Conservation (phyloP, 2,113 vertebrate genomes). For the Nyctibius bracteatus region DNA sequence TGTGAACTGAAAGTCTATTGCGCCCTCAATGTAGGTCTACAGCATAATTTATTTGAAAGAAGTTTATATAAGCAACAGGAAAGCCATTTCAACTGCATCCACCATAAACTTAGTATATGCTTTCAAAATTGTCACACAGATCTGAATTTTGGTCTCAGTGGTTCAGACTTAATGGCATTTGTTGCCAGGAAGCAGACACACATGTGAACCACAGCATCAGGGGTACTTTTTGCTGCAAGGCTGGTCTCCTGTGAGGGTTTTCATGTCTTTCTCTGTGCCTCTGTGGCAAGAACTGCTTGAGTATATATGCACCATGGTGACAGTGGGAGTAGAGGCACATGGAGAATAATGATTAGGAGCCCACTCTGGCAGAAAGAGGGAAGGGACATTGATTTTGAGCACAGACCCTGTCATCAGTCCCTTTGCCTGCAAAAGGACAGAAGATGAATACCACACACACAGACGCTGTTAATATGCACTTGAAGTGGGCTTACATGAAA, state of each 20-base stretch:
- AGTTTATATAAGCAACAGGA: neutral
- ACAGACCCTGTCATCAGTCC: neutral
- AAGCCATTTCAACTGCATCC: neutral
- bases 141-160: neutral
- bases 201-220: accelerated
- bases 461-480: neutral
- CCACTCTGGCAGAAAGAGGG: neutral
- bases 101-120: neutral
- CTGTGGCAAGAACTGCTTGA: accelerated
- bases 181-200: neutral
- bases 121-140: neutral
- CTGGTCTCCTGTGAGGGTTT: neutral
- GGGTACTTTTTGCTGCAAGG: neutral
- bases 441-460: neutral
- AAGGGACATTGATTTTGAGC: neutral
- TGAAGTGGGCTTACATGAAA: neutral
- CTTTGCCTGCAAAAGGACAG: neutral
- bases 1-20: neutral
- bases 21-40: neutral
- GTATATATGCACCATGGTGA: neutral
- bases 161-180: neutral
- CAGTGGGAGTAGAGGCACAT: neutral
- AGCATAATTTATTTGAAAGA: neutral
- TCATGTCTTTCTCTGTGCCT: neutral
- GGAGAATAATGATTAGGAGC: neutral